Base-by-base conservation (phyloP, 2,888 invertebrate species). In the Rambutsinella grinnellia region DNA sequence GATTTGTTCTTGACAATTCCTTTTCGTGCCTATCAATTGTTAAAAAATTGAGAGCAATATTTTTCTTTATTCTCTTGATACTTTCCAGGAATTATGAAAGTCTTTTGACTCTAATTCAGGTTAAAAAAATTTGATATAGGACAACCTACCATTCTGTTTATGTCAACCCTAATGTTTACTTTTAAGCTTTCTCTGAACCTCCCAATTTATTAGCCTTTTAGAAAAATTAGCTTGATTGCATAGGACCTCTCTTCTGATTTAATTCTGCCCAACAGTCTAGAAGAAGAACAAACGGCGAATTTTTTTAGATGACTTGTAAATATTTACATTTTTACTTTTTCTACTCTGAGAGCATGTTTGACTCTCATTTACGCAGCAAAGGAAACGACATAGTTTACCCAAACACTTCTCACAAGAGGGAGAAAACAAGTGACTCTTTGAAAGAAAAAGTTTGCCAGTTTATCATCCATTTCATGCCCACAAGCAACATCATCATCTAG, bases 161-260 rank as follows among this genome's bases (percentile, higher is more conserved):
- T 60, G 46, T 60, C 60, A 60, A 60, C 46, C n/a, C 36, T 3
- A 1, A 19, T 71, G 54, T 71, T 71, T 63, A 71, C 71, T 57
- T 36, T 65, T 49, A 8, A 71, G 65, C 58, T 71, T 58, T 56
- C 27, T 3, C 57, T n/a, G n/a, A n/a, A n/a, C n/a, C n/a, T n/a
- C n/a, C n/a, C n/a, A n/a, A n/a, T n/a, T n/a, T n/a, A n/a, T n/a
- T n/a, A n/a, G n/a, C n/a, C n/a, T n/a, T n/a, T n/a, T n/a, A n/a
- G 66, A 54, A 60, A 72, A 66, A 72, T 72, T 66, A 72, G 72
- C 58, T 21, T 72, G 72, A 72, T 72, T 72, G 72, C 72, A 72
- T 36, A 49, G 57, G 58, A 63, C 57, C 26, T 17, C 57, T 58
- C n/a, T 26, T n/a, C 2, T 13, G 36, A 36, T 36, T 36, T 36